These are phyloP conservation scores for Drosophila koepferae DNA, from an alignment of 2,888 invertebrate species.

Conservation along the genomic window DNA sequence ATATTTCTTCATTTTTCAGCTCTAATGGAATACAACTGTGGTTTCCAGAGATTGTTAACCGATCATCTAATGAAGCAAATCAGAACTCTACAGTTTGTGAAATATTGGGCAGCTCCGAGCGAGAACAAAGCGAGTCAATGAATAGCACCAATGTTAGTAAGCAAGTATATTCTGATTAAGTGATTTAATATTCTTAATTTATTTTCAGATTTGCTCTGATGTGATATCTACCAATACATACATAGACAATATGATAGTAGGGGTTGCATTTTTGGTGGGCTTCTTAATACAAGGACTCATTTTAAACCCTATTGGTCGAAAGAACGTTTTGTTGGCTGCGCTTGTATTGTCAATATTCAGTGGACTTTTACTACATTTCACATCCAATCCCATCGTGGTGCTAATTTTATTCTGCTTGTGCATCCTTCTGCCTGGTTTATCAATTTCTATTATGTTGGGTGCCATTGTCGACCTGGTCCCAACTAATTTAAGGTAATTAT, in stretches of 20 bases:
- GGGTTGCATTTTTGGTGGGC: constrained; percentile 80
- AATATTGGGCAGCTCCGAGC: constrained; percentile 67
- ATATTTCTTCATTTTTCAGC: constrained; percentile 44
- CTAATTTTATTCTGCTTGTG: constrained; percentile 81
- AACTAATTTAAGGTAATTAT: constrained; percentile 71
- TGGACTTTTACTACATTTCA: constrained; percentile 78
- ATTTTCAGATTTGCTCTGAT: constrained; percentile 76
- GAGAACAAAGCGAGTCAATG: constrained; percentile 20
- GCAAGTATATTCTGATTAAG: not conserved
- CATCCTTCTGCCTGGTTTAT: constrained; percentile 78
- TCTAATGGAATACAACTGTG: constrained; percentile 84
- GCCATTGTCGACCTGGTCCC: constrained; percentile 81
- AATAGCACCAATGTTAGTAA: constrained; percentile 40
- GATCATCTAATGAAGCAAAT: constrained; percentile 57
- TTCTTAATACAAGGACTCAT: constrained; percentile 80
- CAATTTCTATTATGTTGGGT: constrained; percentile 80
- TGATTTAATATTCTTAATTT: not conserved
- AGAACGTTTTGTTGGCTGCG: constrained; percentile 74
- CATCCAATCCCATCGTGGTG: constrained; percentile 69
- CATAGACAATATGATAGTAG: constrained; percentile 80
- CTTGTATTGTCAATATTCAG: constrained; percentile 70
- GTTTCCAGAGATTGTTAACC: constrained; percentile 84
- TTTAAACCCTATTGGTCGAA: constrained; percentile 81
- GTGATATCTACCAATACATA: constrained; percentile 77
- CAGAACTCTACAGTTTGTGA: constrained; percentile 69